phyloP scores from a whole-genome alignment of 2,113 vertebrate species.

The Gadus macrocephalus region DNA sequence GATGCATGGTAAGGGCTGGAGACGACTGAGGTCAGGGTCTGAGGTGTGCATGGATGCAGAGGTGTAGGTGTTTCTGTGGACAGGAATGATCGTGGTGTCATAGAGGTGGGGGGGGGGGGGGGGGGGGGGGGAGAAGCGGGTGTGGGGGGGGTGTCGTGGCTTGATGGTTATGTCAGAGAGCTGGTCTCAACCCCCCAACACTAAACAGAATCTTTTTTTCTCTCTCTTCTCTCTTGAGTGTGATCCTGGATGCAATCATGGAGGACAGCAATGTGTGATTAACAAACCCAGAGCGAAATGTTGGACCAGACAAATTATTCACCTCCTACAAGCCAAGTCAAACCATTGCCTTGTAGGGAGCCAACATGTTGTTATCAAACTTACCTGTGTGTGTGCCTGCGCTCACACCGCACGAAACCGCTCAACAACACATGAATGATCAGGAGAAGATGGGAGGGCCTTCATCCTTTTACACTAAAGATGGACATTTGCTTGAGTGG shows the following conservation, averaged over 20 bases:
- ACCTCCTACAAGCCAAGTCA: no score
- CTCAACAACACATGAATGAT: slow-evolving; percentile 25
- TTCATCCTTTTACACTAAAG: slow-evolving; percentile 64
- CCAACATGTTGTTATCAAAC: slow-evolving; percentile 29
- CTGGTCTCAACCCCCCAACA: slow-evolving; percentile 22
- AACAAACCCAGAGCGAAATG: slow-evolving; percentile 5
- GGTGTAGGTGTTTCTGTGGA: slow-evolving; percentile 28
- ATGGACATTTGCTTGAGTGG: slow-evolving; percentile 67
- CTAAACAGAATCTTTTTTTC: neutral
- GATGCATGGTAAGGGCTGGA: slow-evolving; percentile 59
- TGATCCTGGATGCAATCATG: slow-evolving; percentile 33
- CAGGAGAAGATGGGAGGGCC: slow-evolving; percentile 34
- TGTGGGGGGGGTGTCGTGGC: slow-evolving; percentile 43
- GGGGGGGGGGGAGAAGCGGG: slow-evolving; percentile 25
- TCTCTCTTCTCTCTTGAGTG: slow-evolving; percentile 4
- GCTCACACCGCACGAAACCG: no score
- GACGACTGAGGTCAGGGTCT: slow-evolving; percentile 39
- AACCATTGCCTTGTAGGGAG: no score
- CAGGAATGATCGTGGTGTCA: slow-evolving; percentile 35
- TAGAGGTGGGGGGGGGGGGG: no score
- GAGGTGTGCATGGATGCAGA: slow-evolving; percentile 60
- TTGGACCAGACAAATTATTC: no score
- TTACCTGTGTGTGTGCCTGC: slow-evolving; percentile 29
- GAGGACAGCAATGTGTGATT: slow-evolving; percentile 38
- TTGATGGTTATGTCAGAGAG: slow-evolving; percentile 69